phyloP scores from a whole-genome alignment of 1,140 invertebrate genomes.

The Bombus waltoni region DNA sequence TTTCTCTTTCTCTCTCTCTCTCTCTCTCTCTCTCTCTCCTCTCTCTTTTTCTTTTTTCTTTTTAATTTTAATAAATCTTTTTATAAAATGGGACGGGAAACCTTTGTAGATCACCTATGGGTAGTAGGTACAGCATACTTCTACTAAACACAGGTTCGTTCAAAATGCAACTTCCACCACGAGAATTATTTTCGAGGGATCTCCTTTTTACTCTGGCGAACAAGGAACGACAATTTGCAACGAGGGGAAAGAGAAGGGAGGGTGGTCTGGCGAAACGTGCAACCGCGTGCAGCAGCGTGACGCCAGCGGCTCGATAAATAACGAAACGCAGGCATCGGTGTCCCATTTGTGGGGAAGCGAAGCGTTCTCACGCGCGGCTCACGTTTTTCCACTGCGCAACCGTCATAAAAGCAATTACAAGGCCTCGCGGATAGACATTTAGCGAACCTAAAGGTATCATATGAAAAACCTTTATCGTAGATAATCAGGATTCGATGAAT shows the following conservation, averaged over 20 bases:
- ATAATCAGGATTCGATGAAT: background rate
- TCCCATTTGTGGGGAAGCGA: background rate
- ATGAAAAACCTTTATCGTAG: too few relatives aligned
- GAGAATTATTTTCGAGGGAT: too few relatives aligned
- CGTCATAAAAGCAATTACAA: conserved; percentile 17
- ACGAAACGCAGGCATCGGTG: conserved; percentile 3
- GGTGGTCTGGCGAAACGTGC: background rate
- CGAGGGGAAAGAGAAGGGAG: too few relatives aligned
- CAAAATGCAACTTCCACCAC: too few relatives aligned
- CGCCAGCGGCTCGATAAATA: background rate
- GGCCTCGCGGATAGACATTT: background rate
- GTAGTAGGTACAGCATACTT: too few relatives aligned
- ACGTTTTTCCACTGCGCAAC: conserved; percentile 24
- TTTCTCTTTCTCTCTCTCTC: too few relatives aligned
- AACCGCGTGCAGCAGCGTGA: background rate
- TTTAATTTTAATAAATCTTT: too few relatives aligned
- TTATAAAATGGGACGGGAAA: too few relatives aligned
- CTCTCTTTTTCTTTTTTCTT: background rate
- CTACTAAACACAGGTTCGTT: too few relatives aligned
- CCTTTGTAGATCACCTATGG: too few relatives aligned
- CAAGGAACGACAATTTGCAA: background rate
- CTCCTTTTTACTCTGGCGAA: background rate
- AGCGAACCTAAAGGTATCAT: background rate
- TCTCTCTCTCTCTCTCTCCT: too few relatives aligned
- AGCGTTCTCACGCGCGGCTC: conserved; percentile 3